Evolutionary conservation across 2,888 invertebrate species (phyloP).

Genomic region (Erynnis tages): DNA sequence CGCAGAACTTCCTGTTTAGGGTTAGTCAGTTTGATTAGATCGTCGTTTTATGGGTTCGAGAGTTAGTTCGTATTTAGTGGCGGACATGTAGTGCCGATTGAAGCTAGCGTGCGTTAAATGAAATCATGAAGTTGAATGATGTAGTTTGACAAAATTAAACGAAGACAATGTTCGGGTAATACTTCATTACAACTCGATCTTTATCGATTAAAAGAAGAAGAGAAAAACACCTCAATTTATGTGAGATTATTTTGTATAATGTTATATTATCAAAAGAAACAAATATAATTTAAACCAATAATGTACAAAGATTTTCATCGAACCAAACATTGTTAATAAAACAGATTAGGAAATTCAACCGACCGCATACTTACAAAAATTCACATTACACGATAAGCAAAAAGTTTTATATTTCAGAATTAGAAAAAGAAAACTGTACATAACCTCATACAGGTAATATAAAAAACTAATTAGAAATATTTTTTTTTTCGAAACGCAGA

Average conservation of each 20-base stretch:
- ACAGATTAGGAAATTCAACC: constrained; percentile 5
- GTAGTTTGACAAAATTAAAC: constrained; percentile 2
- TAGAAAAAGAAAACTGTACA: too few species aligned
- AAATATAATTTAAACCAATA: neutral
- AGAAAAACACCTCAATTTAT: too few species aligned
- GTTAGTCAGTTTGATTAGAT: constrained; percentile 23
- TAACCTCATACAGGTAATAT: too few species aligned
- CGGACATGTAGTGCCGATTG: constrained; percentile 28
- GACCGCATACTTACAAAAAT: constrained; percentile 5
- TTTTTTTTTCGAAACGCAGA: too few species aligned
- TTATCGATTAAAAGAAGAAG: too few species aligned
- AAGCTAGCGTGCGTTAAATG: constrained; percentile 48
- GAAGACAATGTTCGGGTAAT: constrained; percentile 31
- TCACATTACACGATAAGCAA: too few species aligned
- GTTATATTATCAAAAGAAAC: too few species aligned
- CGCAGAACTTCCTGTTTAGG: constrained; percentile 84
- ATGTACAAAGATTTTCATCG: constrained; percentile 8
- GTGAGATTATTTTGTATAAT: too few species aligned
- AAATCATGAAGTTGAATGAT: constrained; percentile 17
- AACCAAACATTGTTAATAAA: constrained; percentile 25
- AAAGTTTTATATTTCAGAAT: too few species aligned
- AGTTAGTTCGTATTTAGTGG: constrained; percentile 31
- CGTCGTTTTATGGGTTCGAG: neutral
- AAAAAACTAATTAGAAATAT: too few species aligned
- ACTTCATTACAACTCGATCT: constrained; percentile 9